phyloP scores from a whole-genome alignment of 1,140 invertebrate species.

The Amyelois transitella region DNA sequence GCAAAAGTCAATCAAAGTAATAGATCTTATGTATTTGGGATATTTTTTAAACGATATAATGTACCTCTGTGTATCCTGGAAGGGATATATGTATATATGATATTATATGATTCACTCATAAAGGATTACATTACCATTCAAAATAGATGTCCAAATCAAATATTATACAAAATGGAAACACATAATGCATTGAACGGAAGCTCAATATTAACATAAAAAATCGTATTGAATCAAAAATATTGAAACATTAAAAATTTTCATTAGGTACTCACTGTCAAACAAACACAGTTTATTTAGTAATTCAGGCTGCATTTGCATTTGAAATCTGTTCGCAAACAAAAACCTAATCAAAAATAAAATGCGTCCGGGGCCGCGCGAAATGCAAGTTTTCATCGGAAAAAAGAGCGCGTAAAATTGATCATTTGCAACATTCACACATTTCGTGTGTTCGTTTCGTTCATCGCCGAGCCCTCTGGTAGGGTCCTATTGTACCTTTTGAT shows the following conservation, averaged over 20 bases:
- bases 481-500: background rate
- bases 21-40: too few relatives aligned
- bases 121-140: too few relatives aligned
- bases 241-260: background rate
- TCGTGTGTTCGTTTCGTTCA: conserved; percentile 5
- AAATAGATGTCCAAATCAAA: too few relatives aligned
- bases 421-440: conserved; percentile 21
- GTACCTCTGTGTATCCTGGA: too few relatives aligned
- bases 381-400: background rate
- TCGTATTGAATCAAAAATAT: background rate
- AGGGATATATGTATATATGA: too few relatives aligned
- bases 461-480: background rate
- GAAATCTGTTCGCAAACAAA: background rate
- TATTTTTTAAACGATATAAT: too few relatives aligned
- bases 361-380: background rate
- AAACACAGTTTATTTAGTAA: background rate
- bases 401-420: conserved; percentile 4
- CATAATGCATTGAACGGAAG: too few relatives aligned
- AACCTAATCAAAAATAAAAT: conserved; percentile 1
- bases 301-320: background rate
- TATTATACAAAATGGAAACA: too few relatives aligned
- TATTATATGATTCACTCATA: too few relatives aligned
- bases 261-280: too few relatives aligned
- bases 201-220: background rate
- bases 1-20: too few relatives aligned